Evolutionary conservation across 2,113 vertebrate genomes (phyloP).

Genomic region (Pyrgilauda ruficollis): DNA sequence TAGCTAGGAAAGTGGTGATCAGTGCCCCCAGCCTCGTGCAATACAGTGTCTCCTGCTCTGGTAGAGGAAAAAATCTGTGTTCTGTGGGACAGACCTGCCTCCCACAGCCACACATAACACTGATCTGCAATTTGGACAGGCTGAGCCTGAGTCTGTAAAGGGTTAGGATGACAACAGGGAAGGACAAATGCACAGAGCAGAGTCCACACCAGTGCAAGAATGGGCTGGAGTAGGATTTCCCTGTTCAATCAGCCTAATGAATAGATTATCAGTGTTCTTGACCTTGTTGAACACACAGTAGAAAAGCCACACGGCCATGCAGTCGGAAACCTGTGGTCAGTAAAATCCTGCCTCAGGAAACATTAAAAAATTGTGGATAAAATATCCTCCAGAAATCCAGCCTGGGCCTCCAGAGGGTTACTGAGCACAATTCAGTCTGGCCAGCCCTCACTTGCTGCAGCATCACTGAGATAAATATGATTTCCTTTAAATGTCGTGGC

Average conservation of each 20-base stretch:
- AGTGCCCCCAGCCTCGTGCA: background rate
- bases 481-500: background rate
- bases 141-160: background rate
- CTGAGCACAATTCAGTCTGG: background rate
- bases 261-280: background rate
- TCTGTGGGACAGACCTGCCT: background rate
- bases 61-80: background rate
- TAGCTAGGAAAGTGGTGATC: background rate
- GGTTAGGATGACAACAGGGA: background rate
- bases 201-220: fast-evolving
- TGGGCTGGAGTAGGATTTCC: background rate
- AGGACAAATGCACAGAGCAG: background rate
- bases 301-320: background rate
- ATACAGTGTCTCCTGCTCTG: background rate
- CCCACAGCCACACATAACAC: background rate
- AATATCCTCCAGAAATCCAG: background rate
- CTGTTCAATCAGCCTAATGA: background rate
- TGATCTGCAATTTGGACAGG: background rate
- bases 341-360: background rate
- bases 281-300: background rate
- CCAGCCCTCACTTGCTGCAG: background rate
- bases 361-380: background rate
- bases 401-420: background rate
- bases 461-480: background rate
- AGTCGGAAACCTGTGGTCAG: background rate